phyloP scores from a whole-genome alignment of 2,797 vertebrate species.

The Mastacembelus armatus region DNA sequence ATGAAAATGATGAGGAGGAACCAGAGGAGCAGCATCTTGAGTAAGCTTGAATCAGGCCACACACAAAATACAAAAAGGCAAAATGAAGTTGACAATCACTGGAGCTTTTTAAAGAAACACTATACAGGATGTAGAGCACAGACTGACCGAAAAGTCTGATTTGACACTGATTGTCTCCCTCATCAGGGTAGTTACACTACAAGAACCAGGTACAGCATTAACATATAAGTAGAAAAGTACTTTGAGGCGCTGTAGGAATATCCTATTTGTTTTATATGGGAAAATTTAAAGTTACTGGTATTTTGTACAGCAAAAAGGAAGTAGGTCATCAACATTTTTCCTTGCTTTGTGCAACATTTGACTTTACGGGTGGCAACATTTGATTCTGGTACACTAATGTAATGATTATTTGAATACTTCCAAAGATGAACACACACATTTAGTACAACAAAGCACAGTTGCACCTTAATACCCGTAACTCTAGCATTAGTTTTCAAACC shows the following conservation, averaged over 20 bases:
- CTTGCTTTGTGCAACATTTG: conserved; percentile 12
- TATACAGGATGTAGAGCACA: conserved; percentile 11
- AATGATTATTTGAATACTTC: conserved; percentile 58
- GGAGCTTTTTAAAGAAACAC: conserved; percentile 24
- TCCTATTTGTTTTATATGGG: conserved; percentile 24
- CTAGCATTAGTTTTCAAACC: conserved; percentile 4
- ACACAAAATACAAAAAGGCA: conserved; percentile 9
- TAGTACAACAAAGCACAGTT: conserved; percentile 44
- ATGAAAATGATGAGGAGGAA: conserved; percentile 36
- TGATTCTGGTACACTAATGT: conserved; percentile 33
- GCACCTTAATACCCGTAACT: conserved; percentile 46
- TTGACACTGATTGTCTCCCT: background rate
- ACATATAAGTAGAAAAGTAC: background rate
- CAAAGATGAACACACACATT: conserved; percentile 55
- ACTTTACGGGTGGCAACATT: conserved; percentile 27
- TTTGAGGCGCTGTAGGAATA: conserved; percentile 15
- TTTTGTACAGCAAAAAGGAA: conserved; percentile 33
- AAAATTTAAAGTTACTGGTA: conserved; percentile 45
- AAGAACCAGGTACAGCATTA: conserved; percentile 32
- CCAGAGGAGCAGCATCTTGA: conserved; percentile 30
- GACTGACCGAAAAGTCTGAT: background rate
- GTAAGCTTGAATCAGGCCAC: conserved; percentile 46
- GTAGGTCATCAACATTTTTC: conserved; percentile 4
- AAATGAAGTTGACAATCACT: conserved; percentile 62
- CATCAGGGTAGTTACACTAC: conserved; percentile 38